Base-by-base conservation (phyloP, 2,888 invertebrate genomes). In the Drosophila quinaria region DNA sequence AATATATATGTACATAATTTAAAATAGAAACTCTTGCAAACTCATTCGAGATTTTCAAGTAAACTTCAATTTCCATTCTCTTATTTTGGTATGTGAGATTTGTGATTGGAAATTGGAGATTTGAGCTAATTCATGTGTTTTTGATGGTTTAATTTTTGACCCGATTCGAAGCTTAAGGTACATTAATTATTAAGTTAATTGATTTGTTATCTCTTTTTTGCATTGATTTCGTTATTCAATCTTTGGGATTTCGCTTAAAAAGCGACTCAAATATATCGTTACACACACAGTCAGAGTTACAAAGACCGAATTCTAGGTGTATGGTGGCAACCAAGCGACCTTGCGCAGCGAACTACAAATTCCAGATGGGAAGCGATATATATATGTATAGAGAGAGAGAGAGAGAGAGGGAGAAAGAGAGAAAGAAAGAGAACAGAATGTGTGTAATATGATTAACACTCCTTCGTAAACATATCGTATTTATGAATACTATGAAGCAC, bases 271-370 rank as follows among this genome's bases (percentile, higher is more conserved):
- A 91, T 81, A 91, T 85, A 90, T 91, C 89, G 79, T 87, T 91
- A 91, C 91, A 91, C 91, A 91, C 91, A 91, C 91, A 91, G 90
- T 91, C 91, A 78, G 91, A 91, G 83, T 91, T 91, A 89, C 92
- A 92, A 80, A 91, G 91, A 91, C 92, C 92, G 85, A 92, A 91
- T 91, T 92, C 92, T 85, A 92, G 91, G 83, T 91, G 91, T 74
- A 92, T 92, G 77, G 92, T 92, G 80, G 92, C 92, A 78, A 91
- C 88, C 88, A 91, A 89, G 80, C 91, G 91, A 81, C 92, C 92
- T 84, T 92, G 91, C 74, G 90, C 84, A 82, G 87, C 90, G 78
- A 87, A 89, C 92, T 92, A 91, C 75, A 84, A 17, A 74, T 85
- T 84, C 81, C 78, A 66, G 77, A 61, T 58, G 58, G 64, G 71